Base-by-base conservation (phyloP, 1,140 invertebrate genomes). In the Orchestia grillus region DNA sequence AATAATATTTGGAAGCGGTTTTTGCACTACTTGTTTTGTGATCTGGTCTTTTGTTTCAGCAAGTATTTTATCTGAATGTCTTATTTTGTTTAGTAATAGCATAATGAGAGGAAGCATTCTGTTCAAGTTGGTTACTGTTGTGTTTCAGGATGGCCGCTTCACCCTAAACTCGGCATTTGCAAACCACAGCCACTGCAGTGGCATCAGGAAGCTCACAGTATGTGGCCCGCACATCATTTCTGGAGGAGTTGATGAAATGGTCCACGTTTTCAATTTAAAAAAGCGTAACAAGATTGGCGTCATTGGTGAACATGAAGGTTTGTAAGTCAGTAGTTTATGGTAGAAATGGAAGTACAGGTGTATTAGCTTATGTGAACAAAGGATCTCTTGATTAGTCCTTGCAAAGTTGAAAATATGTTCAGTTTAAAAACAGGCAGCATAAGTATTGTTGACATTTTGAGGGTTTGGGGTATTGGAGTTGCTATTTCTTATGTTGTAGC, bases 181-280 rank as follows among this genome's bases (percentile, higher is more conserved):
- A 0, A 98, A 98, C 96, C 98, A 99, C 97, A 98, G 98, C 43
- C 99, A 99, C 97, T 97, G 98, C 96, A 98, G 98, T 15, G 98
- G 99, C 97, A 98, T 99, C 3, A 98, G 98, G 97, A 98, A 98
- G 97, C 97, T 99, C 6, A 98, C 98, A 0, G 97, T 98, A 43
- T 98, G 98, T n/a, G 98, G 98, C 44, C 98, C 98, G 97, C 98
- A 98, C 97, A 97, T 99, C 91, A 99, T 98, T 36, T 99, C 99
- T 43, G 99, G 99, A 23, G 98, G 98, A 90, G 98, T 98, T n/a
- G 99, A 99, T 98, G 99, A 99, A 97, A 98, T 98, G 92, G 98
- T 99, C 96, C 98, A 98, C 94, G 97, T 99, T 0, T 99, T 99
- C 97, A 98, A 99, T 97, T 98, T 99, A 97, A 98, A 98, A 95